Conservation (phyloP, 2,888 invertebrate species). For the Thera obeliscata region DNA sequence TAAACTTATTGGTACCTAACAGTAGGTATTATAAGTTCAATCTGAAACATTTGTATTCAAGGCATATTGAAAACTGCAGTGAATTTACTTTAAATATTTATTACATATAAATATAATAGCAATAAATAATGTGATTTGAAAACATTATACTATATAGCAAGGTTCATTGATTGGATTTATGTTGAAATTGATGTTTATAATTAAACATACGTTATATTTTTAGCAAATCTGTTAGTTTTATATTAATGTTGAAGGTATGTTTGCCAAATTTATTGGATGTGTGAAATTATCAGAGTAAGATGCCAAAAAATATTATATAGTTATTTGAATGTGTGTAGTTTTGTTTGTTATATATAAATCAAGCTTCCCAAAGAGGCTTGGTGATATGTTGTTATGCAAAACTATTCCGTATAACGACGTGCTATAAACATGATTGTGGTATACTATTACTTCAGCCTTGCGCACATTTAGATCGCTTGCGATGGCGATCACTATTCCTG, state of each 20-base stretch:
- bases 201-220: not conserved
- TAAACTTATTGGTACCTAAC: no score
- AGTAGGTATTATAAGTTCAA: not conserved
- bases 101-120: not conserved
- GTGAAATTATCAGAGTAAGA: not conserved
- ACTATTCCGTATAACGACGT: not conserved
- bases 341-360: slow-evolving; percentile 1
- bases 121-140: not conserved
- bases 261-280: not conserved
- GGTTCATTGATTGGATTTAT: not conserved
- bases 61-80: not conserved
- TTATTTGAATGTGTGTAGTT: slow-evolving; percentile 5
- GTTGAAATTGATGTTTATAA: not conserved
- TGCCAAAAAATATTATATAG: slow-evolving; percentile 29
- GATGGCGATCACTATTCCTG: no score
- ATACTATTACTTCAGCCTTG: not conserved
- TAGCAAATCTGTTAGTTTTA: not conserved
- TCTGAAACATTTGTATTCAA: not conserved
- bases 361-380: slow-evolving; percentile 8
- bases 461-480: no score
- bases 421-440: not conserved
- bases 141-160: not conserved
- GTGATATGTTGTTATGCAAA: not conserved
- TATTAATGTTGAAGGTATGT: not conserved
- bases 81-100: not conserved